phyloP scores from a whole-genome alignment of 2,888 invertebrate species.

The Drosophila robusta region DNA sequence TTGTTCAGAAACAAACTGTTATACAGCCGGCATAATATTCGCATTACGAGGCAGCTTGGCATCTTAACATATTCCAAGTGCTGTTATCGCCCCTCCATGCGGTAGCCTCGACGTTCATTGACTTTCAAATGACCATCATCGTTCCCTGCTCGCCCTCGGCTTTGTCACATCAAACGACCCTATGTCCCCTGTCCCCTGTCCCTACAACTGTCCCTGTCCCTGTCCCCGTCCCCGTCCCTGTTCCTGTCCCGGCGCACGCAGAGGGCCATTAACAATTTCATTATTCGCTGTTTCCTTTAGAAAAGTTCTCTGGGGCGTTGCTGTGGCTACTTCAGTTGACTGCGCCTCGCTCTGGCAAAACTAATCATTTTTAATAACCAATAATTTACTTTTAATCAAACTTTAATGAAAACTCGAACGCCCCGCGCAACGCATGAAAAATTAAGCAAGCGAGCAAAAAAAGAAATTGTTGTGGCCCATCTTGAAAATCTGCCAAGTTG shows the following conservation, averaged over 20 bases:
- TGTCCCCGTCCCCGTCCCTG: background rate
- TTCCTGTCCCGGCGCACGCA: background rate
- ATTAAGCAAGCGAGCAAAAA: slow-evolving; percentile 51
- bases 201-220: too few species aligned
- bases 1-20: slow-evolving; percentile 18
- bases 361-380: slow-evolving; percentile 82
- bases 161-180: slow-evolving; percentile 56
- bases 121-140: slow-evolving; percentile 57
- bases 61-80: slow-evolving; percentile 25
- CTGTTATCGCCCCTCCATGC: slow-evolving; percentile 11
- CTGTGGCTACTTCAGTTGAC: slow-evolving; percentile 48
- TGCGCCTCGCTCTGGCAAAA: slow-evolving; percentile 58
- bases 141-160: background rate
- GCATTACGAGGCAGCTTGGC: slow-evolving; percentile 10
- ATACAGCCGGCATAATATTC: slow-evolving; percentile 14
- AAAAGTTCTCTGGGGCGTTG: slow-evolving; percentile 34
- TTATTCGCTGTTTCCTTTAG: slow-evolving; percentile 61
- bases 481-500: slow-evolving; percentile 1
- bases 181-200: slow-evolving; percentile 3
- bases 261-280: slow-evolving; percentile 73
- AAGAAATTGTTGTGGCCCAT: slow-evolving; percentile 12
- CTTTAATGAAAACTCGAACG: slow-evolving; percentile 72
- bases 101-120: slow-evolving; percentile 34
- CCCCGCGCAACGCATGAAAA: slow-evolving; percentile 50
- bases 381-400: slow-evolving; percentile 82